Evolutionary conservation across 2,113 vertebrate species (phyloP).

Genomic region (Delphinapterus leucas): DNA sequence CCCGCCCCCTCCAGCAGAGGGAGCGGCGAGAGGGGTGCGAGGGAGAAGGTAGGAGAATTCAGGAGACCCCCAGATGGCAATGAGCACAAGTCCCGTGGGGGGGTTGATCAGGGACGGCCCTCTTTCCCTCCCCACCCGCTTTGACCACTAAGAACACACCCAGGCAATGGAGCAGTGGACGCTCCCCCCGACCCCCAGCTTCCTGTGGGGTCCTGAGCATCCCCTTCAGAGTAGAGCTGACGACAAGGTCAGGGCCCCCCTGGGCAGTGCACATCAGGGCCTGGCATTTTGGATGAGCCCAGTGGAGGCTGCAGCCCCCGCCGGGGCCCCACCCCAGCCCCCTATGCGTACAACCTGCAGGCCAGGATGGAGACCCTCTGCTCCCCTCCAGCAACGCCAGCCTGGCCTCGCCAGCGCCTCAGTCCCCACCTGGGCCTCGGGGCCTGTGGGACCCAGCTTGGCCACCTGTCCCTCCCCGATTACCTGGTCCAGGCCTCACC

Average conservation of each 20-base stretch:
- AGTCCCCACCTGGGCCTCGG: background rate
- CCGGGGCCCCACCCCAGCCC: background rate
- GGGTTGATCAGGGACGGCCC: background rate
- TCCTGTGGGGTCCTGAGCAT: background rate
- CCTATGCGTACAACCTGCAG: background rate
- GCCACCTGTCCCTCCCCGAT: rapidly evolving
- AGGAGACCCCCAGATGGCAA: background rate
- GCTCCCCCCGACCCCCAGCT: background rate
- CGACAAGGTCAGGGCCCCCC: background rate
- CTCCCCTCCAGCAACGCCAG: background rate
- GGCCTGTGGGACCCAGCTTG: background rate
- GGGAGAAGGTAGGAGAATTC: background rate
- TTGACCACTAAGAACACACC: background rate
- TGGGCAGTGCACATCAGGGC: background rate
- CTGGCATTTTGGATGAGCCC: background rate
- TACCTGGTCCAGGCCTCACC: background rate
- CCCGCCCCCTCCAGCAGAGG: background rate
- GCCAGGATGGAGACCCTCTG: background rate
- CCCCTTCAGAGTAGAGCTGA: background rate
- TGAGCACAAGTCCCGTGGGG: background rate
- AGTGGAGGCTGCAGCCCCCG: background rate
- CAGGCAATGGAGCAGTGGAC: background rate
- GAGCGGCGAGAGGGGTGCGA: background rate
- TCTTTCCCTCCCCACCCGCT: background rate
- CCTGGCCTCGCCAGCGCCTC: too few relatives aligned